A percentile compares a stretch with the other conserved stretches of the same genome.
Conservation (phyloP, 2,113 vertebrate genomes). For the Montifringilla adamsi region DNA sequence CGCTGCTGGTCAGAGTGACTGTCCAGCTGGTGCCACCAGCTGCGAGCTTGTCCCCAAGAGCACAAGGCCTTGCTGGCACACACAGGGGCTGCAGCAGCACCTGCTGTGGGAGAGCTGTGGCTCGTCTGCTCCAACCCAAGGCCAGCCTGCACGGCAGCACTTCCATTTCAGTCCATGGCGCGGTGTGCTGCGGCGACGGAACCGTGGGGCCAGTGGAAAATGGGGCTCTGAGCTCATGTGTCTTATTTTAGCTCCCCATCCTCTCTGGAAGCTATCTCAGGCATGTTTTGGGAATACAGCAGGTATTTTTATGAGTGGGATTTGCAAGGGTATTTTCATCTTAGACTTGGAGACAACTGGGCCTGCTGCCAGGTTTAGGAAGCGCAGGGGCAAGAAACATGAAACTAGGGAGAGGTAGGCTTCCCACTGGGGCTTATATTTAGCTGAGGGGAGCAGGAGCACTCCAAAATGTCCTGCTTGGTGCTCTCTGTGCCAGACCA, state of each 20-base stretch:
- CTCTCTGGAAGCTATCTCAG: slow-evolving; percentile 77
- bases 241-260: slow-evolving; percentile 76
- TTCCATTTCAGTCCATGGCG: slow-evolving; percentile 49
- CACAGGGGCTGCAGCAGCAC: not conserved
- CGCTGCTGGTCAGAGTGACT: not conserved
- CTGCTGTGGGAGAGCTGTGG: not conserved
- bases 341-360: slow-evolving; percentile 44
- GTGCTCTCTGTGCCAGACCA: not conserved
- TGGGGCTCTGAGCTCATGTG: slow-evolving; percentile 63
- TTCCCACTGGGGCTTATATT: slow-evolving; percentile 57
- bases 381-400: slow-evolving; percentile 57
- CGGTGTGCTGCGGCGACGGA: not conserved
- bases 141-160: not conserved
- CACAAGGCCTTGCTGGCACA: not conserved
- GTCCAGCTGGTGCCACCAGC: not conserved
- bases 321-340: slow-evolving; percentile 77
- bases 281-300: slow-evolving; percentile 73
- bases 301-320: slow-evolving; percentile 71
- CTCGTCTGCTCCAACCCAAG: fast-evolving
- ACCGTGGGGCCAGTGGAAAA: slow-evolving; percentile 21
- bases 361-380: slow-evolving; percentile 61
- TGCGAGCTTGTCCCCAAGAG: not conserved
- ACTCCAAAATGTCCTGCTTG: not conserved
- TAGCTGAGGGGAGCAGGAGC: slow-evolving; percentile 38
- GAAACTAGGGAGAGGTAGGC: slow-evolving; percentile 28